phyloP scores from a whole-genome alignment of 37 sponge, comb jelly and placozoan species.

The Diacarnus erythraeanus region DNA sequence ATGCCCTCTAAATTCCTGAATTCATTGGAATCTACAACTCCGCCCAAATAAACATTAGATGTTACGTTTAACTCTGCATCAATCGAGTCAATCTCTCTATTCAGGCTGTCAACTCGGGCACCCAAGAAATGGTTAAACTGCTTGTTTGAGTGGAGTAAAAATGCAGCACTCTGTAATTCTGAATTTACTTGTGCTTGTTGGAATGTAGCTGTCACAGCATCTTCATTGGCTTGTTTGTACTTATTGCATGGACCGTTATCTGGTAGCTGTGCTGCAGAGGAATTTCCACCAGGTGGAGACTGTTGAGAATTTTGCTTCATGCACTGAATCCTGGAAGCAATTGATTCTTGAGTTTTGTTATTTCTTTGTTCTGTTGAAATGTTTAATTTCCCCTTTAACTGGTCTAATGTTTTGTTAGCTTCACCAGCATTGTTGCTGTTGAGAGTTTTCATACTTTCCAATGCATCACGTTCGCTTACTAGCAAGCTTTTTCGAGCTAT shows the following conservation, averaged over 20 bases:
- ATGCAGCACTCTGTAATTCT: neutral
- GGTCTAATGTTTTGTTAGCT: neutral
- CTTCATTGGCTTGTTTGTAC: neutral
- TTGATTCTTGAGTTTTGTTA: neutral
- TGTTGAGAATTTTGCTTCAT: neutral
- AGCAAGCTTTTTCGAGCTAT: constrained; percentile 11
- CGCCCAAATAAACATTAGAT: neutral
- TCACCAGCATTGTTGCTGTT: neutral
- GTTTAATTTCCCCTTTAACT: neutral
- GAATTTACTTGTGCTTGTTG: constrained; percentile 7
- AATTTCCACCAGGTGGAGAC: neutral
- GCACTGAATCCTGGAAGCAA: neutral
- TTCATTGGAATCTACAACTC: constrained; percentile 25
- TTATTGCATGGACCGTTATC: neutral
- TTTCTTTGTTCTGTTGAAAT: neutral
- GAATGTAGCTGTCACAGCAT: neutral
- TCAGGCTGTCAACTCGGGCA: neutral
- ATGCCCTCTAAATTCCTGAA: constrained; percentile 8
- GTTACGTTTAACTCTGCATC: neutral
- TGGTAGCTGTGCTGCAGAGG: neutral
- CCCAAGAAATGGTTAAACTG: constrained; percentile 6
- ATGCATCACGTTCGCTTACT: constrained; percentile 1
- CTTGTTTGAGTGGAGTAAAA: neutral
- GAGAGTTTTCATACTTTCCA: neutral
- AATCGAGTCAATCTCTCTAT: neutral